These are phyloP conservation scores for Thaumetopoea pityocampa DNA, from an alignment of 1,140 invertebrate species.

Conservation along the genomic window DNA sequence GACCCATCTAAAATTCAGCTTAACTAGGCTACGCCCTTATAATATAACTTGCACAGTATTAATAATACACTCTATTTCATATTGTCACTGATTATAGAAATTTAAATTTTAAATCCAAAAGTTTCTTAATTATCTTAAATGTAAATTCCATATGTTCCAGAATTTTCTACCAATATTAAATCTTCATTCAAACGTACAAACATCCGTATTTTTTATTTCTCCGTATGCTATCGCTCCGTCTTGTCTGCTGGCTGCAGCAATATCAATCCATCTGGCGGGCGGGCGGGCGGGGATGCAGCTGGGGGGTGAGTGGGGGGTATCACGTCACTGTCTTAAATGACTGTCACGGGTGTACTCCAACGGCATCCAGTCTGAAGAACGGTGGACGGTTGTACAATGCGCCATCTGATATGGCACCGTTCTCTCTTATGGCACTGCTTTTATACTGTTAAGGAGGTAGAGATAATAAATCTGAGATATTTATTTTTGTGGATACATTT, in stretches of 20 bases:
- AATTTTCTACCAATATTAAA: slow-evolving; percentile 5
- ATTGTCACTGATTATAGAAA: too few species aligned
- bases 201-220: slow-evolving; percentile 34
- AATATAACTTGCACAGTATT: too few species aligned
- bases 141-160: too few species aligned
- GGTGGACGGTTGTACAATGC: slow-evolving; percentile 46
- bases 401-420: slow-evolving; percentile 53
- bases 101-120: too few species aligned
- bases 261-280: slow-evolving; percentile 71
- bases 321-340: slow-evolving; percentile 72
- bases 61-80: too few species aligned
- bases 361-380: slow-evolving; percentile 53
- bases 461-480: too few species aligned
- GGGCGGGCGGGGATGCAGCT: slow-evolving; percentile 19
- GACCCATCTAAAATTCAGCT: too few species aligned
- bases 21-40: too few species aligned
- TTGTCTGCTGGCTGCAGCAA: slow-evolving; percentile 62
- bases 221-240: slow-evolving; percentile 66
- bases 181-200: slow-evolving; percentile 17
- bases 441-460: background rate
- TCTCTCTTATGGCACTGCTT: slow-evolving; percentile 57
- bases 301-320: slow-evolving; percentile 24
- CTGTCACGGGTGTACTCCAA: slow-evolving; percentile 67
- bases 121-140: too few species aligned
- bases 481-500: too few species aligned